Conservation (phyloP, 2,888 invertebrate species). For the Dynastes maya region DNA sequence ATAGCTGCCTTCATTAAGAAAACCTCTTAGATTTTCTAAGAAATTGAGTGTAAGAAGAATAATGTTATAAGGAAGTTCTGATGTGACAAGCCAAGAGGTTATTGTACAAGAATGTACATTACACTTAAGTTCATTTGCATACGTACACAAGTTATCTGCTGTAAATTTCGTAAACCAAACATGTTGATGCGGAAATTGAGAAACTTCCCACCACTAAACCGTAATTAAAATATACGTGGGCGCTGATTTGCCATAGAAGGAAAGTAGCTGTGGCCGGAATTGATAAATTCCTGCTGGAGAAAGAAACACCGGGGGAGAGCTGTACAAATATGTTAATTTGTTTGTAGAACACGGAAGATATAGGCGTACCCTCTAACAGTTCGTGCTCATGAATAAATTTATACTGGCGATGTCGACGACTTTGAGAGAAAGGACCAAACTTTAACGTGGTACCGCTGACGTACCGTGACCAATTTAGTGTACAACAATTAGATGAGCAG, state of each 20-base stretch:
- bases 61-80: no score
- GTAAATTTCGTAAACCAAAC: background rate
- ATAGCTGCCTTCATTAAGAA: no score
- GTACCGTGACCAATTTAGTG: background rate
- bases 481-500: no score
- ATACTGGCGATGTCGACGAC: background rate
- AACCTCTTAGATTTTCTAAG: no score
- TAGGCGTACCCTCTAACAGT: slow-evolving; percentile 12
- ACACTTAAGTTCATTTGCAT: no score
- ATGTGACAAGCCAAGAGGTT: no score
- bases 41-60: no score
- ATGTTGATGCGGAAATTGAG: slow-evolving; percentile 12
- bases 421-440: background rate
- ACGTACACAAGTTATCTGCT: no score
- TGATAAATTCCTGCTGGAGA: slow-evolving; percentile 1
- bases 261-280: no score
- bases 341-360: slow-evolving; percentile 36
- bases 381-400: slow-evolving; percentile 38
- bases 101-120: no score
- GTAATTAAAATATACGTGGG: slow-evolving; percentile 16
- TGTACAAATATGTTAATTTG: slow-evolving; percentile 37
- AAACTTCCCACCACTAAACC: background rate
- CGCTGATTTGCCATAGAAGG: background rate
- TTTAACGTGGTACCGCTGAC: background rate
- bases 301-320: slow-evolving; percentile 14